phyloP scores from a whole-genome alignment of 1,140 invertebrate species.

The Hylaeus anthracinus region DNA sequence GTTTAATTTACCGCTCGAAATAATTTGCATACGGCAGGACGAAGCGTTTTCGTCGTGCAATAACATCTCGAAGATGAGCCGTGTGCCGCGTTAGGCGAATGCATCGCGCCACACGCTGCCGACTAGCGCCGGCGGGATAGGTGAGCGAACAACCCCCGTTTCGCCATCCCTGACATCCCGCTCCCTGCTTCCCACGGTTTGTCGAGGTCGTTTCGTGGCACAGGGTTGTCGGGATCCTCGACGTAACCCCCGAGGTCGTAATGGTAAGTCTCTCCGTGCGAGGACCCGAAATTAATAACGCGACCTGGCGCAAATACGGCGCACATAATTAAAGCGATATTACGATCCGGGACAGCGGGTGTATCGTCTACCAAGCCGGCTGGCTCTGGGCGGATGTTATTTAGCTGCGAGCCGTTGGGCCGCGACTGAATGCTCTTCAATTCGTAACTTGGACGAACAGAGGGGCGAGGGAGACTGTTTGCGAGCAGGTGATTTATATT shows the following conservation, averaged over 20 bases:
- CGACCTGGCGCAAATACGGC: constrained; percentile 71
- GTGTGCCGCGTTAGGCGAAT: constrained; percentile 60
- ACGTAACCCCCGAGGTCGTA: constrained; percentile 64
- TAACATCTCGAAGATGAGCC: constrained; percentile 77
- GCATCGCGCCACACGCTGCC: constrained; percentile 43
- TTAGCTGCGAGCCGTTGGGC: constrained; percentile 23
- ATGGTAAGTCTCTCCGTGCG: constrained; percentile 68
- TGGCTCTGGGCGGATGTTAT: constrained; percentile 47
- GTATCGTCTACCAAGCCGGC: constrained; percentile 48
- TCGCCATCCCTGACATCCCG: neutral
- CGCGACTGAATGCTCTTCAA: constrained; percentile 9
- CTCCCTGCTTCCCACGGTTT: constrained; percentile 2
- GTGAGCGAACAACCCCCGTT: neutral
- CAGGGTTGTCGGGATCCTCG: constrained; percentile 48
- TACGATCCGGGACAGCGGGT: constrained; percentile 63
- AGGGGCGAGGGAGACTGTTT: constrained; percentile 5
- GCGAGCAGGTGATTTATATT: constrained; percentile 14
- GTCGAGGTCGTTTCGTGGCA: constrained; percentile 35
- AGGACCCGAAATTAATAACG: constrained; percentile 76
- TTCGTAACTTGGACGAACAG: neutral
- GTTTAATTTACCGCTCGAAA: constrained; percentile 77
- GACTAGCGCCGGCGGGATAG: constrained; percentile 28
- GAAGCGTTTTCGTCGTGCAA: constrained; percentile 61
- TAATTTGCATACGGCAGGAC: constrained; percentile 72
- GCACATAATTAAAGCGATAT: constrained; percentile 75